These are phyloP conservation scores for Thera britannica DNA, from an alignment of 2,888 invertebrate species.

Conservation along the genomic window DNA sequence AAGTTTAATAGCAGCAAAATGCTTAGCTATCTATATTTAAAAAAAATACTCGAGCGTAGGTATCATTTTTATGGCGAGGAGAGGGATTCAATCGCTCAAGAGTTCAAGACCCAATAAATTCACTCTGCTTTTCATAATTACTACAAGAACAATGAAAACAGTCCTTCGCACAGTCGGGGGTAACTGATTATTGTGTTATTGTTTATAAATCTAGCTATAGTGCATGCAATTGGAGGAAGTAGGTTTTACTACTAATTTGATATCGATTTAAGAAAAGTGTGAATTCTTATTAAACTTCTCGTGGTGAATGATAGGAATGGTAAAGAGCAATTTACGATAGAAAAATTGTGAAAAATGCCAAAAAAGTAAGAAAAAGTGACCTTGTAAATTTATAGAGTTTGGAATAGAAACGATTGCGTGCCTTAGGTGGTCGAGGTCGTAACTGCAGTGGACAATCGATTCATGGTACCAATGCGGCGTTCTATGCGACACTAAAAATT, in stretches of 20 bases:
- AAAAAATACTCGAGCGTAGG: no score
- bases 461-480: conserved; percentile 77
- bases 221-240: no score
- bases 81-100: not conserved
- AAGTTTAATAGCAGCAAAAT: no score
- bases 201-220: no score
- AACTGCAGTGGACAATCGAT: conserved; percentile 81
- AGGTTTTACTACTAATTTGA: not conserved
- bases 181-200: no score
- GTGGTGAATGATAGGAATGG: not conserved
- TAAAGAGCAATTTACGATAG: no score
- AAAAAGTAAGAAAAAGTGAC: not conserved
- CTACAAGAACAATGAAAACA: no score
- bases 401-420: conserved; percentile 75
- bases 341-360: not conserved
- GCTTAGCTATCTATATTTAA: no score
- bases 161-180: no score
- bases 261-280: not conserved
- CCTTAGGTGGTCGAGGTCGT: conserved; percentile 76
- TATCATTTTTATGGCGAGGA: not conserved
- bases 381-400: conserved; percentile 52
- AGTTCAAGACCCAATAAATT: no score
- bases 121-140: no score
- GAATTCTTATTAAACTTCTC: not conserved
- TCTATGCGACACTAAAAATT: conserved; percentile 74